Base-by-base conservation (phyloP, 1,140 invertebrate genomes). In the Argopecten irradians region DNA sequence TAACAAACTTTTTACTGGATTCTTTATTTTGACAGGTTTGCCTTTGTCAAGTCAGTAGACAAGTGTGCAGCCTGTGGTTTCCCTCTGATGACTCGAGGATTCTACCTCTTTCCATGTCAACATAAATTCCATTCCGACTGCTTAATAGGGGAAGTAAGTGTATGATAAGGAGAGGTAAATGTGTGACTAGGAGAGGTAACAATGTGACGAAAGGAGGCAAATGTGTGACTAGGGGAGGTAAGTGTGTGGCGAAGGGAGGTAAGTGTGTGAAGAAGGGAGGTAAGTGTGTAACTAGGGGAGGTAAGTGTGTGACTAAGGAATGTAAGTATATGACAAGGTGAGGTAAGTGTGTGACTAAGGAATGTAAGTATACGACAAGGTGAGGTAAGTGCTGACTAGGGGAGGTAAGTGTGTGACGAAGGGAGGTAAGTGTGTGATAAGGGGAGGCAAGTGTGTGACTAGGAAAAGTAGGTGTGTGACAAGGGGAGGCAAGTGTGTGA, bases 101-200 rank as follows among this genome's bases (percentile, higher is more conserved):
- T 99, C 96, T 99, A 99, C 94, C 96, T 98, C 87, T 99, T 99
- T 95, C 98, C 98, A 0, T 99, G 99, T 96, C 97, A 97, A 36
- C 99, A 99, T 95, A 97, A 97, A 94, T 99, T 99, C 95, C 99
- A 99, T 95, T 97, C 97, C 35, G 98, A 99, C 95, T 99, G 99
- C 95, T 96, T 99, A n/a, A 96, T 97, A 13, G 96, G 97, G 35
- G 97, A 98, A 94, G 96, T 99, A 93, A 87, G 92, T 43, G 28
- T 28, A 46, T n/a, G 8, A 71, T 46, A 8, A 46, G 43, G 41
- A 39, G 55, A 41, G 32, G 32, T 86, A 9, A 82, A 8, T 35
- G 14, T 28, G 28, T 41, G 19, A 16, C 55, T 71, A 28, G 16
- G 5, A 13, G 36, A 28, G 0, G 5, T 71, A 28, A 71, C 14